Evolutionary conservation across 2,888 invertebrate genomes (phyloP).

Genomic region (Phoronis australis): DNA sequence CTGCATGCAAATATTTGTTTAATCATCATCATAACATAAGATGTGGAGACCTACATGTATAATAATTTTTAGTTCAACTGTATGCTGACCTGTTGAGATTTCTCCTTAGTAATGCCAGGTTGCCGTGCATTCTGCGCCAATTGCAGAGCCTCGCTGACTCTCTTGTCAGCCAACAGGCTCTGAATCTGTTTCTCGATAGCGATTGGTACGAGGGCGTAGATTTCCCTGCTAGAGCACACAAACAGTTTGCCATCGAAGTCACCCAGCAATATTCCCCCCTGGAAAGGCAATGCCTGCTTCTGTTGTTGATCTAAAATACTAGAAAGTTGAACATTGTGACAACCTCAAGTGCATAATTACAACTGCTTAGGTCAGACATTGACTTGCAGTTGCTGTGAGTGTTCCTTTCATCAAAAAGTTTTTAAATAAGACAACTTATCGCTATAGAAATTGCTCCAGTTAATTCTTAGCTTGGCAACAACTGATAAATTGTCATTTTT

Average conservation of each 20-base stretch:
- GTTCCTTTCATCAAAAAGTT: too few species aligned
- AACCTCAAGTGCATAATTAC: too few species aligned
- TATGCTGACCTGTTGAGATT: constrained; percentile 46
- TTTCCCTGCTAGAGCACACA: constrained; percentile 53
- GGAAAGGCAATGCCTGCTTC: constrained; percentile 56
- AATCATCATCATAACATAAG: too few species aligned
- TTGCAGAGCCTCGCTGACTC: constrained; percentile 56
- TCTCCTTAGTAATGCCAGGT: constrained; percentile 48
- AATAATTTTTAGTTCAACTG: too few species aligned
- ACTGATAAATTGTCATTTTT: too few species aligned
- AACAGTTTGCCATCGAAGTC: constrained; percentile 57
- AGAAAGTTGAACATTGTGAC: constrained; percentile 13
- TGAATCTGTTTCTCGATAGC: constrained; percentile 58
- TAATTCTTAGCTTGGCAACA: too few species aligned
- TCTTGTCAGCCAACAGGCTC: constrained; percentile 50
- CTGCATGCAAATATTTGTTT: too few species aligned
- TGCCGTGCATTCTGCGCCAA: constrained; percentile 53
- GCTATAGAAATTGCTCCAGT: too few species aligned
- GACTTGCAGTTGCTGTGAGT: too few species aligned
- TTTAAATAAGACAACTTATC: too few species aligned
- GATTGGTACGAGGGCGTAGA: constrained; percentile 55
- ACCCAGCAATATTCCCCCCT: constrained; percentile 54
- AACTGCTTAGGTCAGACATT: too few species aligned
- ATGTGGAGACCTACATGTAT: too few species aligned
- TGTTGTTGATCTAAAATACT: constrained; percentile 57